These are phyloP conservation scores for Oreochromis niloticus DNA, from an alignment of 2,113 vertebrate genomes.

Conservation along the genomic window DNA sequence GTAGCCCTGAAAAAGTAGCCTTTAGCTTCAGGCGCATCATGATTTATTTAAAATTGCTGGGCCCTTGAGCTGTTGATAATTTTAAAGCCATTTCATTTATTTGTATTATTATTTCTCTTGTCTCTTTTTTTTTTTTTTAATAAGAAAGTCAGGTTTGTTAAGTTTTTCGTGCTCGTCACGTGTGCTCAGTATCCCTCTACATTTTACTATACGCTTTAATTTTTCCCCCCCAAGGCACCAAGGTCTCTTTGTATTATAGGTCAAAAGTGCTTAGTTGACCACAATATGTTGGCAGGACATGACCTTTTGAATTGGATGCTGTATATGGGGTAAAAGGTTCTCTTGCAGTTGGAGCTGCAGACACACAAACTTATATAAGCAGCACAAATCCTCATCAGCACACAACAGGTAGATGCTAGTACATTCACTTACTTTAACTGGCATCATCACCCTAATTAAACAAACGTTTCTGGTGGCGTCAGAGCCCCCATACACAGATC, in stretches of 20 bases:
- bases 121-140: not conserved
- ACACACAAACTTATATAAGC: not conserved
- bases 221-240: not conserved
- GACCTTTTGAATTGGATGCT: not conserved
- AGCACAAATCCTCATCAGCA: not conserved
- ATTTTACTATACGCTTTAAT: not conserved
- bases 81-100: conserved; percentile 70
- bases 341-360: not conserved
- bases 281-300: not conserved
- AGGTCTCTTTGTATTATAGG: not conserved
- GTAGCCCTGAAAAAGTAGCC: conserved; percentile 70
- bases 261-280: not conserved
- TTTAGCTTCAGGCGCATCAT: conserved; percentile 74
- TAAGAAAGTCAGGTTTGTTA: conserved; percentile 7
- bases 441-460: not conserved
- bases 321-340: not conserved
- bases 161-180: not conserved
- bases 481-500: not conserved
- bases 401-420: not conserved
- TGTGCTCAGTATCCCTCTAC: not conserved
- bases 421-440: not conserved
- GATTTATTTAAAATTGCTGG: conserved; percentile 78
- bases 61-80: conserved; percentile 69
- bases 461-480: not conserved
- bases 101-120: conserved; percentile 52